Percentiles rank a stretch among this genome's conserved stretches.
phyloP scores from a whole-genome alignment of 2,888 invertebrate species.

The Cheiracanthium punctorium region DNA sequence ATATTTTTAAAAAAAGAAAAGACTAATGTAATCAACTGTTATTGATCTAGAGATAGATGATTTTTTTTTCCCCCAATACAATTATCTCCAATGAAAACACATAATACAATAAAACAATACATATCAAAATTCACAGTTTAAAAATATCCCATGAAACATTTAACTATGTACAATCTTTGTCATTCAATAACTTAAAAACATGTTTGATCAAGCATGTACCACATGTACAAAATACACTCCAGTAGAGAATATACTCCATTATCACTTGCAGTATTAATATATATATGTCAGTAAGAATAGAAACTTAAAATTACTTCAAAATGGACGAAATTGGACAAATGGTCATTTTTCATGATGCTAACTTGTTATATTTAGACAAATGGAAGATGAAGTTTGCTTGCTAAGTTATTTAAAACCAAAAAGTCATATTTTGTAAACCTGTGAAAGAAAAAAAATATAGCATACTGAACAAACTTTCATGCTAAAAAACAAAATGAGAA shows the following conservation, averaged over 20 bases:
- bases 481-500: no score
- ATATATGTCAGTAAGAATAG: not conserved
- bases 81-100: no score
- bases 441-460: not conserved
- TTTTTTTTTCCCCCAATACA: no score
- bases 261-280: not conserved
- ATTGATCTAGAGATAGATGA: no score
- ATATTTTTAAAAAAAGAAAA: no score
- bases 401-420: constrained; percentile 58
- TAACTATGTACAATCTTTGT: not conserved
- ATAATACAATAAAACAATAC: not conserved
- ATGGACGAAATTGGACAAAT: constrained; percentile 60
- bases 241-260: no score
- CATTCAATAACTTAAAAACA: not conserved
- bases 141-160: constrained; percentile 1
- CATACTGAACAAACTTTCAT: no score
- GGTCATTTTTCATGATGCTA: constrained; percentile 38
- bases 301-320: constrained; percentile 7
- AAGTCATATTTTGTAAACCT: constrained; percentile 29
- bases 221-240: not conserved
- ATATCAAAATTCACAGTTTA: not conserved
- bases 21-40: no score
- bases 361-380: constrained; percentile 33
- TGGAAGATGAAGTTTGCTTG: constrained; percentile 67
- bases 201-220: not conserved